Percentiles rank a stretch among this genome's conserved stretches.
Evolutionary conservation across 2,797 vertebrate genomes (phyloP).

Genomic region (Rhincodon typus): DNA sequence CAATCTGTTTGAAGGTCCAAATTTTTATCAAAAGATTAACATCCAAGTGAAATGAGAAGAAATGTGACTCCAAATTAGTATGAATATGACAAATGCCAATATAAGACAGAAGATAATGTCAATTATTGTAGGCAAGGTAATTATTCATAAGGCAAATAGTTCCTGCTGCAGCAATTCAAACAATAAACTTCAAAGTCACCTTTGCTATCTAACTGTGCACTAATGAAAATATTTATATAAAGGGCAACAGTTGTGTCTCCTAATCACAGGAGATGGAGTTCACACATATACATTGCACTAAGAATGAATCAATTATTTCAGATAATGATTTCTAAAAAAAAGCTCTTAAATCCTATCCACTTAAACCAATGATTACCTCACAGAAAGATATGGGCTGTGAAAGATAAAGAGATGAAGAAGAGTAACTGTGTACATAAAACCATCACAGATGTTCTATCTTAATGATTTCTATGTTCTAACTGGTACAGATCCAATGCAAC

Average conservation of each 20-base stretch:
- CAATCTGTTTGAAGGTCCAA: neutral
- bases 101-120: neutral
- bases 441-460: neutral
- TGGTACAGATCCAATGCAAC: neutral
- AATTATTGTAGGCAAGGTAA: neutral
- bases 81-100: neutral
- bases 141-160: neutral
- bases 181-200: neutral
- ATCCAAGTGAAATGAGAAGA: neutral
- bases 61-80: neutral
- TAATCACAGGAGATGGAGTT: neutral
- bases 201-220: neutral
- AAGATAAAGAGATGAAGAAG: neutral
- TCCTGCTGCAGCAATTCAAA: neutral
- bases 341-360: neutral
- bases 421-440: conserved; percentile 19
- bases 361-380: conserved; percentile 11
- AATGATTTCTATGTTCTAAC: neutral
- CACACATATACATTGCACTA: neutral
- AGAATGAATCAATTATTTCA: conserved; percentile 1
- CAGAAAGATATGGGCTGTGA: neutral
- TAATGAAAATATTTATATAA: conserved; percentile 4
- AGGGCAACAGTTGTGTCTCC: neutral
- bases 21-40: neutral
- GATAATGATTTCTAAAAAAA: neutral